Conservation (phyloP, 2,888 invertebrate genomes). For the Lasioglossum marginatum region DNA sequence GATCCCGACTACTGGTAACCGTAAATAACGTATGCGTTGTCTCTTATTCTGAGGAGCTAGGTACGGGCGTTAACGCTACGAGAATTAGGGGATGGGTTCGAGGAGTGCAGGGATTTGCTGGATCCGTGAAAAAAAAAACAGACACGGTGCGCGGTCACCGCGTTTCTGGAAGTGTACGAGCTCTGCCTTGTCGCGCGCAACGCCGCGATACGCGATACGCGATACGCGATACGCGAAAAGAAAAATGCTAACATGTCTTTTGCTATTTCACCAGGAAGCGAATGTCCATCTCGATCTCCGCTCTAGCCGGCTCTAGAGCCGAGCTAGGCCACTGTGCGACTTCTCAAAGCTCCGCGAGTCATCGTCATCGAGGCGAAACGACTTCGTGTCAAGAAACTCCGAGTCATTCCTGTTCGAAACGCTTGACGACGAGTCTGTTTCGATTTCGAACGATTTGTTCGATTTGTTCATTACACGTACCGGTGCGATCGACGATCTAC, state of each 20-base stretch:
- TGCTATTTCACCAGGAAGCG: constrained; percentile 69
- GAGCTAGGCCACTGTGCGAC: not conserved
- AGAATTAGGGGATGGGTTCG: constrained; percentile 30
- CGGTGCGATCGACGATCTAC: not conserved
- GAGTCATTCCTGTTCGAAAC: not conserved
- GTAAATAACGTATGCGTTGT: constrained; percentile 55
- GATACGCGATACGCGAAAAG: constrained; percentile 37
- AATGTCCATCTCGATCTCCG: constrained; percentile 20
- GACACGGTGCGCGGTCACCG: constrained; percentile 30
- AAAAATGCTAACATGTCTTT: constrained; percentile 79
- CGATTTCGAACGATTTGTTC: not conserved
- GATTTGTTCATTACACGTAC: not conserved
- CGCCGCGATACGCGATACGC: constrained; percentile 26
- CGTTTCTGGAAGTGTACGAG: constrained; percentile 54
- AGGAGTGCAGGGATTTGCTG: not conserved
- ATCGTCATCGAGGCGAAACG: not conserved
- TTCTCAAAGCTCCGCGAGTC: not conserved
- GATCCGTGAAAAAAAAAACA: constrained; percentile 51
- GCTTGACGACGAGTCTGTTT: not conserved
- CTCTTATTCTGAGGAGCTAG: constrained; percentile 42
- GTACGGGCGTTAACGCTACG: constrained; percentile 52
- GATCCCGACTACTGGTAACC: constrained; percentile 61
- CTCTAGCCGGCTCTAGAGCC: not conserved
- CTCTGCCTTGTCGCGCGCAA: constrained; percentile 33
- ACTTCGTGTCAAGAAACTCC: not conserved